Percentiles rank a stretch among this genome's conserved stretches.
These are phyloP conservation scores for Dorcus parallelipipedus DNA, from an alignment of 2,888 invertebrate genomes.

Conservation along the genomic window DNA sequence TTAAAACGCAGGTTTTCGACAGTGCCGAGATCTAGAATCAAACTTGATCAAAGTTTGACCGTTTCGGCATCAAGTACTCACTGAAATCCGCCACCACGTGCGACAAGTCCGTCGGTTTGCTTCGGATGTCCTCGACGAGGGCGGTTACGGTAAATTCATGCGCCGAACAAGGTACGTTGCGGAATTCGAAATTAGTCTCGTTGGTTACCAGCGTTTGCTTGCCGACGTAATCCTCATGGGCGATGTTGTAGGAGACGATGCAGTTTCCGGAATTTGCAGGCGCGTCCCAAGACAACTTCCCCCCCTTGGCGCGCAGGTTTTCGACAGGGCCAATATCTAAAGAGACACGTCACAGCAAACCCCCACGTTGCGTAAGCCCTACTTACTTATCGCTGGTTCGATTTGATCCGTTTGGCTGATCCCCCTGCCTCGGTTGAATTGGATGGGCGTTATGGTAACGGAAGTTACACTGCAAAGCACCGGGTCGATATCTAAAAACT, in stretches of 20 bases:
- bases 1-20: too few species aligned
- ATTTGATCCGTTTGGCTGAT: not conserved
- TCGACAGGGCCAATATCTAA: constrained; percentile 3
- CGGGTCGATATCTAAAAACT: constrained; percentile 6
- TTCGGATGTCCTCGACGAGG: too few species aligned
- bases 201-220: too few species aligned
- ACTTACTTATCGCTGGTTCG: constrained; percentile 6
- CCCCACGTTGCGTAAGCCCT: not conserved
- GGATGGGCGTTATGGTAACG: constrained; percentile 8
- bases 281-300: constrained; percentile 1
- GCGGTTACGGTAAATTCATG: too few species aligned
- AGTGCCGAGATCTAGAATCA: too few species aligned
- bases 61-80: too few species aligned
- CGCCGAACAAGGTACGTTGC: too few species aligned
- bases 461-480: constrained; percentile 9
- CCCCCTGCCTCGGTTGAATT: constrained; percentile 7
- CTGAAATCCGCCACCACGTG: too few species aligned
- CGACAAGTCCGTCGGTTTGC: too few species aligned
- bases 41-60: too few species aligned
- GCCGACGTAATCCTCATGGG: not conserved
- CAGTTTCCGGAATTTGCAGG: constrained; percentile 5
- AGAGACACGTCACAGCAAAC: not conserved
- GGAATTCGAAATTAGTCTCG: too few species aligned
- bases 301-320: not conserved
- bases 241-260: not conserved